Base-by-base conservation (phyloP, 2,888 invertebrate genomes). In the Volucella zonaria region DNA sequence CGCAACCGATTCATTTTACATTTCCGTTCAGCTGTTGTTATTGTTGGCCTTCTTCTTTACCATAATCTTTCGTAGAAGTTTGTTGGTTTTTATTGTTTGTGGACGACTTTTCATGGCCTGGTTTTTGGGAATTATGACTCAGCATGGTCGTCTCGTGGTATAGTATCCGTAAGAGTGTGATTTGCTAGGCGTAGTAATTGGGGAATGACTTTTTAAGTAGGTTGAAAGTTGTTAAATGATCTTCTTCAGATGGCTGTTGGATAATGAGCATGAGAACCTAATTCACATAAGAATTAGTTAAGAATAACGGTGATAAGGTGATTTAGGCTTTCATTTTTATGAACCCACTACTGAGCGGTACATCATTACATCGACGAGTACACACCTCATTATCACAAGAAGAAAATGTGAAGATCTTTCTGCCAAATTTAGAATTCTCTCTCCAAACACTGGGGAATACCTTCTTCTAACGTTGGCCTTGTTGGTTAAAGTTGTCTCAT, bases 1-100 rank as follows among this genome's bases (percentile, higher is more conserved):
- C 62, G 78, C 78, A 82, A 49, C 67, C 67, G 71, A 66, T 40
- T 66, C 59, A 61, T 47, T 67, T 82, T 73, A 77, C 66, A 47
- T 73, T 73, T 31, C 31, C 31, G 31, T 31, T 31, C 43, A 40
- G 54, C 23, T 11, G 14, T 11, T 54, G 15, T 49, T 56, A 14
- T 40, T 4, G 12, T 42, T 11, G 18, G 40, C 6, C 38, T 11
- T 59, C 42, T 61, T 40, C 42, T 56, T 70, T 56, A 43, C 8
- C 31, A 54, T n/a, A 18, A 45, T 80, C 45, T 66, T 66, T 64
- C 40, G 45, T 52, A 38, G 38, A 67, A 67, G 45, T 66, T 73
- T 67, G 12, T 40, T 31, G 6, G 31, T 31, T 31, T 38, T 49
- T 2, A 47, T n/a, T 12, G 47, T 47, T 62, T 51, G 42, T 51